Evolutionary conservation across 2,888 invertebrate species (phyloP).

Genomic region (Dryomyza anilis): DNA sequence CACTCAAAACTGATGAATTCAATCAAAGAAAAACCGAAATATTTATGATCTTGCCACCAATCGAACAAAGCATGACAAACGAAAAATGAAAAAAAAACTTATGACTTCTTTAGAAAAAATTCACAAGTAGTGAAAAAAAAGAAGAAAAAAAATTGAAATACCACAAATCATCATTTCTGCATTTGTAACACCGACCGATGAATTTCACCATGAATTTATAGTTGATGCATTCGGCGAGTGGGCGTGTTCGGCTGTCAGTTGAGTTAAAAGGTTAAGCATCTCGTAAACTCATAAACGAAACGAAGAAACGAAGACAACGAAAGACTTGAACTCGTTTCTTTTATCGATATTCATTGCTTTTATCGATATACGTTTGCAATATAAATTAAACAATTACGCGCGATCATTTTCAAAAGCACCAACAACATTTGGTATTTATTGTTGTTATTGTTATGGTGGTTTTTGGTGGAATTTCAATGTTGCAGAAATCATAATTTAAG

Average conservation of each 20-base stretch:
- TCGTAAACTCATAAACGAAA: background rate
- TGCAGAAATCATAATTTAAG: conserved; percentile 15
- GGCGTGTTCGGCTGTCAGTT: conserved; percentile 10
- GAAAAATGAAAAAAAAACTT: background rate
- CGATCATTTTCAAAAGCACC: background rate
- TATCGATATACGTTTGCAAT: no score
- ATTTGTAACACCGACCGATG: background rate
- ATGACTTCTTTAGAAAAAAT: conserved; percentile 4
- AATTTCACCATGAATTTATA: no score
- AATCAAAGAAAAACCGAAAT: no score
- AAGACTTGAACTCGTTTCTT: background rate
- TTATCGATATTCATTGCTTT: background rate
- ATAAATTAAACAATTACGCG: conserved; percentile 8
- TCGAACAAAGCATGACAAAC: background rate
- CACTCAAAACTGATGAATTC: no score
- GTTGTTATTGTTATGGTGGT: no score
- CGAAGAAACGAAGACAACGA: background rate
- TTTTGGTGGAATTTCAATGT: background rate
- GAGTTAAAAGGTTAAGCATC: background rate
- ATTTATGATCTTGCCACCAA: background rate
- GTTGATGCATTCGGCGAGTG: no score
- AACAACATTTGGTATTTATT: background rate
- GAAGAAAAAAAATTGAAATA: background rate
- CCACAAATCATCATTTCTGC: conserved; percentile 9
- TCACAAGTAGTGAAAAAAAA: background rate